Evolutionary conservation across 37 sponge, comb jelly and placozoan genomes (phyloP).

Genomic region (Aplysina aerophoba): DNA sequence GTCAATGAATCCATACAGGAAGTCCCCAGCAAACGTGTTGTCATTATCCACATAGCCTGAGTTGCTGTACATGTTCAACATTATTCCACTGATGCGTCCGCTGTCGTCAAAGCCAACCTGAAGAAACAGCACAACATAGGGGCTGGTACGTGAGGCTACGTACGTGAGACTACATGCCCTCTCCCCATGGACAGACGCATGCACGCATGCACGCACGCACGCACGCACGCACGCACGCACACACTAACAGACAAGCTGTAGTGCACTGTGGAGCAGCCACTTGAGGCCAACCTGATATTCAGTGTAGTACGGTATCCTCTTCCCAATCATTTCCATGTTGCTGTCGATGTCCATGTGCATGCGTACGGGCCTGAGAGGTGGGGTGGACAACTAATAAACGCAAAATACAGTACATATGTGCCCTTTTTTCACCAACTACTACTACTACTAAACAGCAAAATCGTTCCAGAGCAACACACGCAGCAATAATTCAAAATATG

Average conservation of each 20-base stretch:
- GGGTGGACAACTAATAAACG: neutral
- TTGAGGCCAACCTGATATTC: conserved; percentile 45
- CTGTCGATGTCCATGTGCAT: conserved; percentile 85
- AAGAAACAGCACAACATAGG: too few species aligned
- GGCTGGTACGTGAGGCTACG: too few species aligned
- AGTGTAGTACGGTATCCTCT: conserved; percentile 67
- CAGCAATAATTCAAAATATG: too few species aligned
- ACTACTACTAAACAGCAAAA: too few species aligned
- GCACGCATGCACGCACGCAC: neutral
- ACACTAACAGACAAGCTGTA: too few species aligned
- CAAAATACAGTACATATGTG: neutral
- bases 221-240: conserved; percentile 16
- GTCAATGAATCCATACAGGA: conserved; percentile 42
- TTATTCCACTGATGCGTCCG: conserved; percentile 69
- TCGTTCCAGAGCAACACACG: too few species aligned
- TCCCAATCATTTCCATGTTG: conserved; percentile 86
- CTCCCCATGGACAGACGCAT: too few species aligned
- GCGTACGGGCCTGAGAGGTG: conserved; percentile 66
- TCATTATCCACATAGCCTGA: conserved; percentile 63
- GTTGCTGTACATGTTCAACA: conserved; percentile 60
- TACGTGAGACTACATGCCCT: too few species aligned
- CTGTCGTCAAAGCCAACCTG: conserved; percentile 71
- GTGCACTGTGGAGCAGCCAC: too few species aligned
- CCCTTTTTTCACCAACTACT: too few species aligned
- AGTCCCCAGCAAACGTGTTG: neutral